Conservation (phyloP, 2,113 vertebrate genomes). For the Spizaetus ornatus region DNA sequence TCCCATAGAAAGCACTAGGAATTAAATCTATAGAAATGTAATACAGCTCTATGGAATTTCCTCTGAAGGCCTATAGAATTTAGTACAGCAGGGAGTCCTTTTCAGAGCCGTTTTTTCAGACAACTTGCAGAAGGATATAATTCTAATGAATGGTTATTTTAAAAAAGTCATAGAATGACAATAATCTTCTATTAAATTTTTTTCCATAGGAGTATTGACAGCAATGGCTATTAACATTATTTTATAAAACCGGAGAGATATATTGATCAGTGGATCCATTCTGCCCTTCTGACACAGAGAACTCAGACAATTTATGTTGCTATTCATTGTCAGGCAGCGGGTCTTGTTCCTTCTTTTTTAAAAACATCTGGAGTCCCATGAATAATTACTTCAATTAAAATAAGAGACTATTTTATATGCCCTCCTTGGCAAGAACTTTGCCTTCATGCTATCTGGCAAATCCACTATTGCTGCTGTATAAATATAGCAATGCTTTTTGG, state of each 20-base stretch:
- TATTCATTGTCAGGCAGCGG: neutral
- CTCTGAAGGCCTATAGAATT: conserved; percentile 44
- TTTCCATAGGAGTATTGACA: conserved; percentile 15
- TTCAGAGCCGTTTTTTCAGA: neutral
- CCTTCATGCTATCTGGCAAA: neutral
- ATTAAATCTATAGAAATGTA: conserved; percentile 47
- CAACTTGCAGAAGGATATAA: conserved; percentile 8
- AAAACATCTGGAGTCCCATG: neutral
- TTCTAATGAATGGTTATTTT: neutral
- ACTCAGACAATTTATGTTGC: neutral
- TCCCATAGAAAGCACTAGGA: conserved; percentile 24
- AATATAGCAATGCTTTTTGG: neutral
- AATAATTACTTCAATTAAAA: conserved; percentile 43
- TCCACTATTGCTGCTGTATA: neutral
- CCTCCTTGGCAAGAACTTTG: neutral
- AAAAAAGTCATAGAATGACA: neutral
- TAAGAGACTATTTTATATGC: neutral
- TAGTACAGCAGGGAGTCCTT: conserved; percentile 39
- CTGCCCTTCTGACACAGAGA: neutral
- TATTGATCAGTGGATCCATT: conserved; percentile 4
- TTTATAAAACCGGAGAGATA: neutral
- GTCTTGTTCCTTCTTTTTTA: neutral
- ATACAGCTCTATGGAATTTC: neutral
- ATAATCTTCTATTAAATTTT: conserved; percentile 35
- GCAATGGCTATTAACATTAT: neutral